Conservation (phyloP, 2,797 vertebrate species). For the Hypotaenidia okinawae region DNA sequence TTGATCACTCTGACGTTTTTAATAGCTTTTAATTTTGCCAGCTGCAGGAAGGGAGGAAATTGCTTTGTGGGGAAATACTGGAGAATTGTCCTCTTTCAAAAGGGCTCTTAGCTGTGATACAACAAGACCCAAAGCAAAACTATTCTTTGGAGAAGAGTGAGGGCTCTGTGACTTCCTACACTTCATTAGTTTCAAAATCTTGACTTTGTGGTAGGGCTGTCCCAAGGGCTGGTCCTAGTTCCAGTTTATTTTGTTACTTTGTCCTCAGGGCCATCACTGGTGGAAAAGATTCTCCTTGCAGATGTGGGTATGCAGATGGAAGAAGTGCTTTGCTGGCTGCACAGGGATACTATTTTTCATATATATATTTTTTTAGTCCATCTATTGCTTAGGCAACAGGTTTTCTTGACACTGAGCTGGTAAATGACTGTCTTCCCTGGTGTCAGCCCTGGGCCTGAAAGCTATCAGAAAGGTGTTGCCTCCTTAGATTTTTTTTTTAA, state of each 20-base stretch:
- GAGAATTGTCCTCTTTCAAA: not conserved
- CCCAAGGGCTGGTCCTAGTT: not conserved
- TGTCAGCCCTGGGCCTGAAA: not conserved
- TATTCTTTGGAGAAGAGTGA: not conserved
- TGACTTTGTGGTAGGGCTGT: not conserved
- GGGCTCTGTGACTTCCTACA: not conserved
- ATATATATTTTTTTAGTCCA: not conserved
- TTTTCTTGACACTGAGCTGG: not conserved
- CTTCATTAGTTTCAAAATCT: not conserved
- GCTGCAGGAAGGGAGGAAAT: not conserved
- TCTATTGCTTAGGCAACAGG: not conserved
- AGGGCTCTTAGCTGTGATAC: not conserved
- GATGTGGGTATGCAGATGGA: not conserved
- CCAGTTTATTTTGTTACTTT: not conserved
- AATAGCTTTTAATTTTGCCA: not conserved
- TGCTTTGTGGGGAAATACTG: not conserved
- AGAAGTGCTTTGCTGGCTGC: rapidly evolving
- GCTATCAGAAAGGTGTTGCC: not conserved
- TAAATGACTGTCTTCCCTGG: not conserved
- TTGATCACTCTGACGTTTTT: not conserved
- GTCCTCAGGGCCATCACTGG: not conserved
- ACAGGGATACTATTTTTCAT: not conserved
- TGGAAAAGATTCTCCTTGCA: not conserved
- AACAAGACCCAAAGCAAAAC: not conserved
- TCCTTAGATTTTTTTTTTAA: not conserved